phyloP scores from a whole-genome alignment of 2,888 invertebrate genomes.

The Hymenopus coronatus region DNA sequence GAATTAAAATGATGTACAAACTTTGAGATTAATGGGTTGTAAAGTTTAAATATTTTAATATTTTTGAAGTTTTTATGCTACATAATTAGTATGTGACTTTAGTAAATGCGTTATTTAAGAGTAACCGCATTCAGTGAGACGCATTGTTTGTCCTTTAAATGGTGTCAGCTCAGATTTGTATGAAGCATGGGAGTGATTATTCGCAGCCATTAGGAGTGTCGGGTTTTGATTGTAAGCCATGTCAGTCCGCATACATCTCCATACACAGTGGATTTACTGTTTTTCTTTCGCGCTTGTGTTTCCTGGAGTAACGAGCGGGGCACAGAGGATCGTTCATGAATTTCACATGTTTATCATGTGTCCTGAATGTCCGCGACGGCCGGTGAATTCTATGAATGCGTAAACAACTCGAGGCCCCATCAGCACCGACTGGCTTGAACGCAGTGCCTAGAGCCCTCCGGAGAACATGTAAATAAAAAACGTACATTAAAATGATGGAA shows the following conservation, averaged over 20 bases:
- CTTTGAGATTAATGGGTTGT: too few species aligned
- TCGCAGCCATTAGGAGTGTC: too few species aligned
- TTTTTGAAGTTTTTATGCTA: too few species aligned
- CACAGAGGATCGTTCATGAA: background rate
- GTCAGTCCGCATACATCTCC: background rate
- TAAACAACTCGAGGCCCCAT: background rate
- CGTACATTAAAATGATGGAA: background rate
- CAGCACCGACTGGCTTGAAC: background rate
- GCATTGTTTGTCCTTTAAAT: too few species aligned
- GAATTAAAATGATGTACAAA: too few species aligned
- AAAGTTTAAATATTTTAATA: too few species aligned
- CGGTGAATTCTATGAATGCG: conserved; percentile 7
- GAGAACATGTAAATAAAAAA: background rate
- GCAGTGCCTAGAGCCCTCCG: too few species aligned
- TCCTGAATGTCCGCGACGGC: background rate
- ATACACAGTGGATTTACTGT: background rate
- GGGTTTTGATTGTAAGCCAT: background rate
- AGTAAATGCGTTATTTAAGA: too few species aligned
- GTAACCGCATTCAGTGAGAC: too few species aligned
- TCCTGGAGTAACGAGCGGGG: background rate
- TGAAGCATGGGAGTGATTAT: too few species aligned
- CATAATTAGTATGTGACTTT: too few species aligned
- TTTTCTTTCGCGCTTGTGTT: background rate
- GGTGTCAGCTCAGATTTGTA: too few species aligned
- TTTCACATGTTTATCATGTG: background rate